Evolutionary conservation across 37 sponge, comb jelly and placozoan species (phyloP).

Genomic region (Cliona cf. orientalis): DNA sequence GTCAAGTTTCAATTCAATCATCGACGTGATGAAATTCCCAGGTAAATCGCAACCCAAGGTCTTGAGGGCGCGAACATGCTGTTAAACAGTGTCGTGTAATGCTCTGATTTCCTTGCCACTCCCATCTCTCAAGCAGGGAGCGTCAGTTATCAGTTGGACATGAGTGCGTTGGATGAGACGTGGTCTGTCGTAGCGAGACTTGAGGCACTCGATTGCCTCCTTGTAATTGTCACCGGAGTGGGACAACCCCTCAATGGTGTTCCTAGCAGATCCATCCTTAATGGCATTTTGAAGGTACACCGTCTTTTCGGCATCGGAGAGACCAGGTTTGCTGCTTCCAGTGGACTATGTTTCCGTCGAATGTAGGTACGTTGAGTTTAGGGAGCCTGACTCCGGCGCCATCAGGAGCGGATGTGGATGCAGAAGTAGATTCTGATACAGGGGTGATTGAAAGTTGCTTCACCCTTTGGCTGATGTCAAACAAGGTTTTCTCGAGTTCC

Average conservation of each 20-base stretch:
- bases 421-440: background rate
- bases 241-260: slow-evolving; percentile 55
- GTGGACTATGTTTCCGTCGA: slow-evolving; percentile 49
- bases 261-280: slow-evolving; percentile 48
- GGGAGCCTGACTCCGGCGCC: slow-evolving; percentile 47
- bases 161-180: slow-evolving; percentile 59
- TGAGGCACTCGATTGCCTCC: slow-evolving; percentile 56
- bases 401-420: slow-evolving; percentile 10
- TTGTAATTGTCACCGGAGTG: slow-evolving; percentile 50
- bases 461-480: slow-evolving; percentile 11
- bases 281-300: slow-evolving; percentile 54
- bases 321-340: slow-evolving; percentile 37
- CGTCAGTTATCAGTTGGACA: slow-evolving; percentile 37
- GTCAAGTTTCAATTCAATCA: slow-evolving; percentile 50
- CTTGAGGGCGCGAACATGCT: slow-evolving; percentile 57
- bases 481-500: slow-evolving; percentile 11
- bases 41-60: slow-evolving; percentile 39
- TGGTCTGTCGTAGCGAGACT: slow-evolving; percentile 33
- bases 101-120: slow-evolving; percentile 35
- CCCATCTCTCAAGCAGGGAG: slow-evolving; percentile 50
- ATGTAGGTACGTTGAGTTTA: slow-evolving; percentile 43
- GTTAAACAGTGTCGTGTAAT: slow-evolving; percentile 44
- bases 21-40: slow-evolving; percentile 38
- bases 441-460: slow-evolving; percentile 5
- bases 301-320: slow-evolving; percentile 43